Base-by-base conservation (phyloP, 1,140 invertebrate genomes). In the Ephestia elutella region DNA sequence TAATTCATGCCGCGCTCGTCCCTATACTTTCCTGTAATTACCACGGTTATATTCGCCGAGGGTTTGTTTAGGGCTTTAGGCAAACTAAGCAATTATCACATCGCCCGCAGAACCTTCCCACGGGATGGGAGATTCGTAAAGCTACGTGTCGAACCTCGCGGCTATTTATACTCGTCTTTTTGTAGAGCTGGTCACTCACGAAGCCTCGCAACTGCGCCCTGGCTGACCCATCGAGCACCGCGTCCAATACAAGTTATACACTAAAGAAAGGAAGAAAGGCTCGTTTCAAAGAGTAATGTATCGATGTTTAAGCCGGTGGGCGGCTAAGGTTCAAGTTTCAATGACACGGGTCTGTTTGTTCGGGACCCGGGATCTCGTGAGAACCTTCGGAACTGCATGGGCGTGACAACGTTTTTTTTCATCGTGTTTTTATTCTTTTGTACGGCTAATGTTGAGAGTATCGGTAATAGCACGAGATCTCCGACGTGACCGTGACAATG, bases 321-420 rank as follows among this genome's bases (percentile, higher is more conserved):
- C 70, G 68, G 32, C 62, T 63, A 28, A 58, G 67, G 72, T 66
- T 80, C 73, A 64, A 66, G 69, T 81, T 80, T 73, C 77, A 60
- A 58, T 60, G 62, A 70, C 72, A 56, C 55, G 55, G 68, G 71
- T 64, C 68, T 87, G 77, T 84, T 84, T 85, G 80, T 66, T 80
- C 70, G 69, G 62, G 70, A 66, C 66, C 63, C 57, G 65, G 63
- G 63, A 65, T 68, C 71, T 70, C 84, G 82, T 84, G 84, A 82
- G 84, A 87, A 85, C 73, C 79, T 68, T 70, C 62, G 60, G 73
- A 77, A 78, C 74, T 82, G 82, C 78, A 86, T 83, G 75, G 78
- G 80, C 80, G 80, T 85, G 84, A 85, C 81, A 84, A 82, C 66
- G 75, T 71, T 68, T 66, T 75, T 81, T 81, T 83, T 83, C 82